A percentile compares a stretch with the other conserved stretches of the same genome.
These are phyloP conservation scores for Hyphantria cunea DNA, from an alignment of 1,140 invertebrate species.

Conservation along the genomic window DNA sequence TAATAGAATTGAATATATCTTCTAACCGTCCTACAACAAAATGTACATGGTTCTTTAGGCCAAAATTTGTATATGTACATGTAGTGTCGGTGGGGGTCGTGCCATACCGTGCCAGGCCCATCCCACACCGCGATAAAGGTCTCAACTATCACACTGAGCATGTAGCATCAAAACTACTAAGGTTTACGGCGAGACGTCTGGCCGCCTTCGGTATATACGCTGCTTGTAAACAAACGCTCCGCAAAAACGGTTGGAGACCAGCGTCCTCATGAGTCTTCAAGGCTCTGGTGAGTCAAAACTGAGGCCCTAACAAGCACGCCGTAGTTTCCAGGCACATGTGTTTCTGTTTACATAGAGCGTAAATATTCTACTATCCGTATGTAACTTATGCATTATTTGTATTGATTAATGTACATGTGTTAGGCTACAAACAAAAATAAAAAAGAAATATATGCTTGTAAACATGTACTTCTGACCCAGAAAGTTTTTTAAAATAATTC, in stretches of 20 bases:
- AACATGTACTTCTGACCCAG: too few species aligned
- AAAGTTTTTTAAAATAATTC: too few species aligned
- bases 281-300: conserved; percentile 37
- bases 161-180: conserved; percentile 75
- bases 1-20: too few species aligned
- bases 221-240: not conserved
- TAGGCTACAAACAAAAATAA: too few species aligned
- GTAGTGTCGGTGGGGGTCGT: conserved; percentile 65
- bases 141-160: conserved; percentile 71
- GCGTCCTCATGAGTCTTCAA: conserved; percentile 30
- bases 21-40: not conserved
- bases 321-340: not conserved
- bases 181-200: conserved; percentile 56
- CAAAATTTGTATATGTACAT: conserved; percentile 55
- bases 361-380: not conserved
- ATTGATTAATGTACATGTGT: too few species aligned
- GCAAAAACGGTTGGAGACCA: conserved; percentile 53
- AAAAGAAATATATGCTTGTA: too few species aligned
- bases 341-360: not conserved
- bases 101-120: conserved; percentile 70
- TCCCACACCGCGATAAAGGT: conserved; percentile 62
- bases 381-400: too few species aligned
- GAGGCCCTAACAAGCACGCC: not conserved
- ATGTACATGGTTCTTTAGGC: conserved; percentile 50
- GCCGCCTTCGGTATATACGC: conserved; percentile 8